Evolutionary conservation across 2,888 invertebrate genomes (phyloP).

Genomic region (Busseola fusca): DNA sequence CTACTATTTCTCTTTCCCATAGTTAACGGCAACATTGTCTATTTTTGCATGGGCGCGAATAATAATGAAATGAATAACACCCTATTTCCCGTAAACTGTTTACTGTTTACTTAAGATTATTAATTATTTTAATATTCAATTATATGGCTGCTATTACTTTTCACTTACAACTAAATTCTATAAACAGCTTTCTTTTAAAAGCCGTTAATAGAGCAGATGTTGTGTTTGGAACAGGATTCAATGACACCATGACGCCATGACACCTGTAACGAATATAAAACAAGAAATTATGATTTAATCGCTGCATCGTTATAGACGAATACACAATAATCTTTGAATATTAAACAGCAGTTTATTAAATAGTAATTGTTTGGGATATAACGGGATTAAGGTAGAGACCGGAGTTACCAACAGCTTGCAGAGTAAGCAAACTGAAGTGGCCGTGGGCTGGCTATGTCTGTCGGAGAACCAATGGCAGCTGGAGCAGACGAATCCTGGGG

Average conservation of each 20-base stretch:
- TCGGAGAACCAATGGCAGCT: too few relatives aligned
- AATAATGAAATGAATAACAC: background rate
- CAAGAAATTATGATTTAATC: slow-evolving; percentile 44
- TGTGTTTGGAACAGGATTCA: slow-evolving; percentile 17
- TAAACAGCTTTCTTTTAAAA: slow-evolving; percentile 35
- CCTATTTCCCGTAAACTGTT: background rate
- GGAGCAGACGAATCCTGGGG: too few relatives aligned
- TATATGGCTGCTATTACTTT: background rate
- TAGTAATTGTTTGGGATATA: background rate
- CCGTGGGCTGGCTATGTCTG: too few relatives aligned
- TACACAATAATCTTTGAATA: slow-evolving; percentile 17
- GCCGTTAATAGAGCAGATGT: slow-evolving; percentile 39
- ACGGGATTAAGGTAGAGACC: background rate
- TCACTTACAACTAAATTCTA: slow-evolving; percentile 2
- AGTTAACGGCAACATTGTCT: background rate
- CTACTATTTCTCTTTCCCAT: too few relatives aligned
- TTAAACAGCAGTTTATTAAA: slow-evolving; percentile 1
- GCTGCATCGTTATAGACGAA: slow-evolving; percentile 9
- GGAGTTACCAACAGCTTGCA: too few relatives aligned
- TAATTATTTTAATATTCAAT: slow-evolving; percentile 11
- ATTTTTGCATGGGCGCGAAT: background rate
- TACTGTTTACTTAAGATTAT: background rate
- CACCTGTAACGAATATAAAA: slow-evolving; percentile 42
- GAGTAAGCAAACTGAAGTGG: too few relatives aligned
- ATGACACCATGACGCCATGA: slow-evolving; percentile 41